phyloP scores from a whole-genome alignment of 2,113 vertebrate species.

The Tringa solitaria region DNA sequence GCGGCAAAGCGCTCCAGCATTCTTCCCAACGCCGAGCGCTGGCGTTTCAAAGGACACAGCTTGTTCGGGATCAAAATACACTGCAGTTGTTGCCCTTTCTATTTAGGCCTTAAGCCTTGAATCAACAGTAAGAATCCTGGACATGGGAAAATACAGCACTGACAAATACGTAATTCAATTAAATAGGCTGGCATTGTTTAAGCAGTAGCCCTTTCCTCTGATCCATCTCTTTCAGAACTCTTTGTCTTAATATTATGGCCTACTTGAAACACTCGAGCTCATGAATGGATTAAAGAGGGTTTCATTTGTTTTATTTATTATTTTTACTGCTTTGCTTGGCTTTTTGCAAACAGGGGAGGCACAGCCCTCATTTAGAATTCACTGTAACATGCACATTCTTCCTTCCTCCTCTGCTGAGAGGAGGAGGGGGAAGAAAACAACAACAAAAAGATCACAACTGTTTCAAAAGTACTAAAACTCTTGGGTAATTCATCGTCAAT shows the following conservation, averaged over 20 bases:
- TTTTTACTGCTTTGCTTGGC: conserved; percentile 59
- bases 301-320: conserved; percentile 68
- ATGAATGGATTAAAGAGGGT: conserved; percentile 66
- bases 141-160: conserved; percentile 50
- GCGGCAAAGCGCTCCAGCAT: neutral
- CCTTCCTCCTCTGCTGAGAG: neutral
- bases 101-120: conserved; percentile 58
- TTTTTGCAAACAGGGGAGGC: conserved; percentile 51
- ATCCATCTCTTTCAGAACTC: conserved; percentile 52
- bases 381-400: conserved; percentile 46
- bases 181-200: conserved; percentile 38
- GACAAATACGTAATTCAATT: conserved; percentile 52
- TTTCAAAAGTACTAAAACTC: conserved; percentile 67
- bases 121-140: conserved; percentile 49
- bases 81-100: conserved; percentile 23
- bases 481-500: conserved; percentile 59
- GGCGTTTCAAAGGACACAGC: neutral
- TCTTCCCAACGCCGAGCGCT: neutral
- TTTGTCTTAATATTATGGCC: conserved; percentile 56
- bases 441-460: conserved; percentile 43
- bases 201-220: conserved; percentile 25
- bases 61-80: conserved; percentile 21
- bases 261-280: conserved; percentile 53
- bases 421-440: conserved; percentile 5
- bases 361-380: conserved; percentile 63